Conservation (phyloP, 2,888 invertebrate species). For the Amitus sp. region DNA sequence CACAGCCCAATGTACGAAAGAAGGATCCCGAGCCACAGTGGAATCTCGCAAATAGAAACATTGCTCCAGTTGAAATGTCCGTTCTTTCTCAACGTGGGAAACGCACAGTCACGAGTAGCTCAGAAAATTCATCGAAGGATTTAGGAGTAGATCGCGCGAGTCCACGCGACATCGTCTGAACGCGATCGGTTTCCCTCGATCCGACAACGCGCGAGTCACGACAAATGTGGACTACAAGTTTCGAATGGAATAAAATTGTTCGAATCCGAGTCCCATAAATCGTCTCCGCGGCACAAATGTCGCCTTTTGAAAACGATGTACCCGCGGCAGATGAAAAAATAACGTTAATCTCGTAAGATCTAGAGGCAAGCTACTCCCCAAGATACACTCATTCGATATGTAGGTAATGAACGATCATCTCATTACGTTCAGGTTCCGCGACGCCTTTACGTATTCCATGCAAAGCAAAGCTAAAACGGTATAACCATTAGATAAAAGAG, state of each 20-base stretch:
- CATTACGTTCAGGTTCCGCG: conserved; percentile 17
- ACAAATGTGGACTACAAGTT: no score
- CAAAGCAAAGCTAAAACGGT: conserved; percentile 31
- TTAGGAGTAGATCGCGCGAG: no score
- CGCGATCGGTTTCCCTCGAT: no score
- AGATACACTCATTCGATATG: conserved; percentile 29
- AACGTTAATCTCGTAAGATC: conserved; percentile 16
- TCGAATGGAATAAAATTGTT: not conserved
- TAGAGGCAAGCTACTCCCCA: not conserved
- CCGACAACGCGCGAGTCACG: no score
- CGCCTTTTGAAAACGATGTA: not conserved
- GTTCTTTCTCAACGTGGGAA: no score
- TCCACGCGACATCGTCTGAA: no score
- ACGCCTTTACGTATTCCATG: conserved; percentile 41
- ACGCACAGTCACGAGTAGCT: no score
- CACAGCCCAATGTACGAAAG: no score
- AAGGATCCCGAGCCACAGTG: no score
- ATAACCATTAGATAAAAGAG: conserved; percentile 26
- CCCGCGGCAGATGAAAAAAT: not conserved
- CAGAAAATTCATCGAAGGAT: no score
- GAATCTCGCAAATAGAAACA: not conserved
- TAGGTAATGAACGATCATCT: conserved; percentile 15
- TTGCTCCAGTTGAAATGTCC: no score
- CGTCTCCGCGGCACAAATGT: not conserved
- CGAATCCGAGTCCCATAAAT: not conserved